phyloP scores from a whole-genome alignment of 2,888 invertebrate species.

The Hydropsyche betteni region DNA sequence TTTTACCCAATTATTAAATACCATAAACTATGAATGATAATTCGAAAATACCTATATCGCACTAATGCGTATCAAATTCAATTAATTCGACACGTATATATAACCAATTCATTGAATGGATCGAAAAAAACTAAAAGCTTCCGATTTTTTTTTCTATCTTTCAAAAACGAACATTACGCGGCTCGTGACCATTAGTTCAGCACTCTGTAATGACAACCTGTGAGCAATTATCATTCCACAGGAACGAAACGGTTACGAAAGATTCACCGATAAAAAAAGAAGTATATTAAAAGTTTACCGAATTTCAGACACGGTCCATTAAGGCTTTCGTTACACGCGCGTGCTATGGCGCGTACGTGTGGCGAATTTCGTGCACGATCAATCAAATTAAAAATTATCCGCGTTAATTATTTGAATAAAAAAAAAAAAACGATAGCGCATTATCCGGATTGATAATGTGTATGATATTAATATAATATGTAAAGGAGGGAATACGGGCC shows the following conservation, averaged over 20 bases:
- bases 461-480: not conserved
- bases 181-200: slow-evolving; percentile 9
- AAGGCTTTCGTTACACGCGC: too few species aligned
- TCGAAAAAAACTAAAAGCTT: slow-evolving; percentile 19
- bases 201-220: slow-evolving; percentile 5
- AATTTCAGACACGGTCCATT: too few species aligned
- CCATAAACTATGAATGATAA: not conserved
- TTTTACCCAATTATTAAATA: too few species aligned
- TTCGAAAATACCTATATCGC: not conserved
- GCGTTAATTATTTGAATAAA: too few species aligned
- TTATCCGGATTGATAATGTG: not conserved
- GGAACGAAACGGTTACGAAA: too few species aligned
- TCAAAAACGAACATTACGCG: not conserved
- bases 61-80: slow-evolving; percentile 4
- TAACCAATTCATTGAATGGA: slow-evolving; percentile 8
- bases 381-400: too few species aligned
- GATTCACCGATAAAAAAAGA: too few species aligned
- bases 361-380: too few species aligned
- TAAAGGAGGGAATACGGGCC: not conserved
- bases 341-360: too few species aligned
- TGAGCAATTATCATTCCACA: slow-evolving; percentile 10
- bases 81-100: not conserved
- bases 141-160: not conserved
- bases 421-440: too few species aligned
- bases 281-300: too few species aligned